Percentiles rank a stretch among this genome's conserved stretches.
Conservation (phyloP, 1,140 invertebrate species). For the Cylas formicarius region DNA sequence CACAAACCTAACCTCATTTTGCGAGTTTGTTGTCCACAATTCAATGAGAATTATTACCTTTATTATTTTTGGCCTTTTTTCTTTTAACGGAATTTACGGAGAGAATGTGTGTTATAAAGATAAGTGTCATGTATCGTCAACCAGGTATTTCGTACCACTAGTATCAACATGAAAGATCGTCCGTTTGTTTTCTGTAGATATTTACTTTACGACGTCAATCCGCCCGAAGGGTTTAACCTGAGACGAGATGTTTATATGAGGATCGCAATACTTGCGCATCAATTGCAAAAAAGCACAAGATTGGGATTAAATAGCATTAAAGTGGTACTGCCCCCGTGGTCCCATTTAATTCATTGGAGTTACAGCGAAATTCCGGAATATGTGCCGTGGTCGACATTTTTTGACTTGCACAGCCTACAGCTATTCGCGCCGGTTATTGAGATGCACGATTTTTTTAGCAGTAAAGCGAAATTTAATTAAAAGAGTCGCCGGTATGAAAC, state of each 20-base stretch:
- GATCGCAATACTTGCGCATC: conserved; percentile 71
- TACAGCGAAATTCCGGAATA: conserved; percentile 46
- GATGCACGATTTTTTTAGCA: conserved; percentile 70
- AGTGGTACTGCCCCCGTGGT: conserved; percentile 86
- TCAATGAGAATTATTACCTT: too few relatives aligned
- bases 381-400: conserved; percentile 76
- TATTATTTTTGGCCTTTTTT: too few relatives aligned
- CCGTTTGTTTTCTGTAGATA: too few relatives aligned
- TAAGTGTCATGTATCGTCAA: too few relatives aligned
- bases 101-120: too few relatives aligned
- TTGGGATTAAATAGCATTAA: conserved; percentile 45
- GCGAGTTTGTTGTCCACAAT: too few relatives aligned
- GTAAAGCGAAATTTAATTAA: conserved; percentile 39
- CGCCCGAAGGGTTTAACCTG: conserved; percentile 93
- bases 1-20: too few relatives aligned
- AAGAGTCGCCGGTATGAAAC: not conserved
- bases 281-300: conserved; percentile 49
- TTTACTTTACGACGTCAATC: conserved; percentile 89
- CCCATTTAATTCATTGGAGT: conserved; percentile 84
- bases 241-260: conserved; percentile 92
- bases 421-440: conserved; percentile 82
- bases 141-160: too few relatives aligned
- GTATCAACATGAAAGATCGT: too few relatives aligned
- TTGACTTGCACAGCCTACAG: conserved; percentile 74
- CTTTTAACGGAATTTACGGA: too few relatives aligned